These are phyloP conservation scores for Oscheius sp. DNA, from an alignment of 2,888 invertebrate genomes.

Conservation along the genomic window DNA sequence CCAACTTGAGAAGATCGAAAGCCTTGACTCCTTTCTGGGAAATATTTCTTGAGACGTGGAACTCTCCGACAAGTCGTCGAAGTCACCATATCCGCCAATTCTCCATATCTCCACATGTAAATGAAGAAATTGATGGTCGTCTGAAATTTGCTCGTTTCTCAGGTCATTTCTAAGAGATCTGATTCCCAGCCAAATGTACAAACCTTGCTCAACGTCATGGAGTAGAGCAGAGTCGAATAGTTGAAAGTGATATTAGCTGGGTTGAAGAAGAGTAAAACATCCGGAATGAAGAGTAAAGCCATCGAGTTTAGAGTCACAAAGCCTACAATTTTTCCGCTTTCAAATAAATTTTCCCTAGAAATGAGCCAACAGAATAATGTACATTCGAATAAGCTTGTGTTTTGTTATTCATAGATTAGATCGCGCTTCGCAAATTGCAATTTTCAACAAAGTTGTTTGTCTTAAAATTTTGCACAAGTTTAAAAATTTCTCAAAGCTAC, in stretches of 20 bases:
- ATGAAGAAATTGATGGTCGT: conserved; percentile 43
- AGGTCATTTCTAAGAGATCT: neutral
- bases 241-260: conserved; percentile 38
- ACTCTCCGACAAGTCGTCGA: conserved; percentile 4
- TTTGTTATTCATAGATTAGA: no score
- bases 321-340: neutral
- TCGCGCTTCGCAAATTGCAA: no score
- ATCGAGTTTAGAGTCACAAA: conserved; percentile 37
- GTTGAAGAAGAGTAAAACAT: conserved; percentile 41
- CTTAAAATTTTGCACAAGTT: neutral
- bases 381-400: no score
- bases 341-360: neutral
- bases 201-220: conserved; percentile 50
- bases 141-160: conserved; percentile 24
- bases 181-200: neutral
- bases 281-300: conserved; percentile 41
- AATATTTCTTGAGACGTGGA: conserved; percentile 1
- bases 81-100: conserved; percentile 29
- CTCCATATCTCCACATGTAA: conserved; percentile 46
- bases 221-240: conserved; percentile 45
- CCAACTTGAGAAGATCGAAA: conserved; percentile 7
- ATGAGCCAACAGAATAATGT: neutral
- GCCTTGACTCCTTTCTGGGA: conserved; percentile 4
- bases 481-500: neutral
- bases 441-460: no score